phyloP scores from a whole-genome alignment of 1,140 invertebrate genomes.

The Drosophila parvula region DNA sequence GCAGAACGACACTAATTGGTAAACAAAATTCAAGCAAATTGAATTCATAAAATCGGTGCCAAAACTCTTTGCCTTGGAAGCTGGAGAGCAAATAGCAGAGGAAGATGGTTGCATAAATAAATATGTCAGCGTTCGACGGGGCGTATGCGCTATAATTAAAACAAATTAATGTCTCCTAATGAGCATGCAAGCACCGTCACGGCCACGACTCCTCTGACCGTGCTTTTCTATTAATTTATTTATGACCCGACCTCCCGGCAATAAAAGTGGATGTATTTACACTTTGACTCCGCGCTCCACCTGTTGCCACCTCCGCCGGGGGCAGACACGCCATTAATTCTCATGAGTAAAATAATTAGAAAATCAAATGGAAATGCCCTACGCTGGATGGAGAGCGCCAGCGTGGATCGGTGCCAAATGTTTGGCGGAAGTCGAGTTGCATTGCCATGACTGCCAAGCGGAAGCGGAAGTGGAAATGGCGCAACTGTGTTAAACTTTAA shows the following conservation, averaged over 20 bases:
- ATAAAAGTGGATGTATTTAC: conserved; percentile 21
- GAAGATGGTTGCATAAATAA: conserved; percentile 40
- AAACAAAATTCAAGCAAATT: conserved; percentile 21
- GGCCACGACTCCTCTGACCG: conserved; percentile 5
- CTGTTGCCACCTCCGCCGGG: conserved; percentile 57
- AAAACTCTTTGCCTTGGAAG: background rate
- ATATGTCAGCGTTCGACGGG: conserved; percentile 38
- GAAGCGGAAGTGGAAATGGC: conserved; percentile 60
- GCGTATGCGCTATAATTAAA: conserved; percentile 53
- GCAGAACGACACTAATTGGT: conserved; percentile 18
- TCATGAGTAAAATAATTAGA: conserved; percentile 81
- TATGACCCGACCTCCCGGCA: conserved; percentile 34
- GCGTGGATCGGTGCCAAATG: conserved; percentile 9
- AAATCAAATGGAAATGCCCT: conserved; percentile 65
- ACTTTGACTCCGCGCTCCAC: conserved; percentile 24
- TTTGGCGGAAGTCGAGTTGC: conserved; percentile 14
- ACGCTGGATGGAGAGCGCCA: background rate
- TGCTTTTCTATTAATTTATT: conserved; percentile 60
- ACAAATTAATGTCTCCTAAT: conserved; percentile 64
- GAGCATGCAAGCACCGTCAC: conserved; percentile 27
- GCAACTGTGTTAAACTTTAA: conserved; percentile 52
- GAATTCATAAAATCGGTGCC: background rate
- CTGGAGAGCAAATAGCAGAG: background rate
- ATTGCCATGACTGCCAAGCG: conserved; percentile 9
- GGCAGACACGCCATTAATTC: conserved; percentile 64